phyloP scores from a whole-genome alignment of 2,888 invertebrate genomes.

The Ethmia dodecea region DNA sequence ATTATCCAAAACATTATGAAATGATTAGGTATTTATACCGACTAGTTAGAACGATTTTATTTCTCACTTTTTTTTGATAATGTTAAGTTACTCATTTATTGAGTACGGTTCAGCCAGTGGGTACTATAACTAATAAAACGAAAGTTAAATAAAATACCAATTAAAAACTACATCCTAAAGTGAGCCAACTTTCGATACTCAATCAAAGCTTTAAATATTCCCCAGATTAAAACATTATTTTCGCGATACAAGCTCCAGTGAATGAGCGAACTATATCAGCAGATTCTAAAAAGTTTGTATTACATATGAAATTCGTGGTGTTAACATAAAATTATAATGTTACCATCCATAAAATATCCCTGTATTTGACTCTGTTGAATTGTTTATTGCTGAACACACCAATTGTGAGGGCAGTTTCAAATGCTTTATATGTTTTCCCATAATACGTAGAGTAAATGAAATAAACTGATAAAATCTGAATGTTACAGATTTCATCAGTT shows the following conservation, averaged over 20 bases:
- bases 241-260: background rate
- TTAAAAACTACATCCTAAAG: slow-evolving; percentile 47
- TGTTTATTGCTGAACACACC: slow-evolving; percentile 54
- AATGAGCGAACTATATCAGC: background rate
- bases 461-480: too few species aligned
- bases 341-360: slow-evolving; percentile 70
- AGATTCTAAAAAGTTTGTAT: background rate
- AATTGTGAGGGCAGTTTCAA: slow-evolving; percentile 50
- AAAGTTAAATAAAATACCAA: slow-evolving; percentile 28
- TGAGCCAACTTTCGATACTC: slow-evolving; percentile 64
- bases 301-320: background rate
- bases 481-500: too few species aligned
- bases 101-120: slow-evolving; percentile 24
- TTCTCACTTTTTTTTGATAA: background rate
- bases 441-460: too few species aligned
- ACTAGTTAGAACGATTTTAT: background rate
- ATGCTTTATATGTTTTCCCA: too few species aligned
- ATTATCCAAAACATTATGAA: background rate
- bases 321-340: background rate
- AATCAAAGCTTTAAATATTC: slow-evolving; percentile 66
- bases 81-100: background rate
- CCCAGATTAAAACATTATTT: too few species aligned
- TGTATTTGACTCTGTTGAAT: slow-evolving; percentile 74
- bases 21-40: background rate
- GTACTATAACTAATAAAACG: slow-evolving; percentile 47